These are phyloP conservation scores for Ormyrus labotus DNA, from an alignment of 2,888 invertebrate genomes.

Conservation along the genomic window DNA sequence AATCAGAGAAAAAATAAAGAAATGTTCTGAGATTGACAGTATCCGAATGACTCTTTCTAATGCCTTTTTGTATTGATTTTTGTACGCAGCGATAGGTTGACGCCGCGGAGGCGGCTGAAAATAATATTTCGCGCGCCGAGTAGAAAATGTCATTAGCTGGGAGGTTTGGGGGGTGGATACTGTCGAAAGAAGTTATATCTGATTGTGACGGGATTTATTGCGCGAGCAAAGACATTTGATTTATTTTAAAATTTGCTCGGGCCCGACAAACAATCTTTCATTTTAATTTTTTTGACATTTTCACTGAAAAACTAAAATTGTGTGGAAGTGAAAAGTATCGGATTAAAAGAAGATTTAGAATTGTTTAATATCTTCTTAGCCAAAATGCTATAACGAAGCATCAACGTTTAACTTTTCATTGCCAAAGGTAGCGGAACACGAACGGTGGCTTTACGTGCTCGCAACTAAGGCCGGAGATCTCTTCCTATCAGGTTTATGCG, in stretches of 20 bases:
- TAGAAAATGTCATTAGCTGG: slow-evolving; percentile 27
- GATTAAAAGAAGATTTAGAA: too few species aligned
- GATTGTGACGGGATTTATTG: slow-evolving; percentile 12
- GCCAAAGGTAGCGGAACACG: too few species aligned
- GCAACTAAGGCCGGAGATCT: slow-evolving; percentile 13
- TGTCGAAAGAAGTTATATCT: background rate
- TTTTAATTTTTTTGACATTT: too few species aligned
- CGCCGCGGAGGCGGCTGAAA: slow-evolving; percentile 8
- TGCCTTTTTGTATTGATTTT: slow-evolving; percentile 45
- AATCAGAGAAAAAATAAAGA: background rate
- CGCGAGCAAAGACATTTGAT: background rate
- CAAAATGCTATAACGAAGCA: too few species aligned
- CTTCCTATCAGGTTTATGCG: slow-evolving; percentile 61
- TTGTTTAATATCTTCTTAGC: too few species aligned
- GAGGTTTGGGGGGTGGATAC: background rate
- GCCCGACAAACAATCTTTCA: too few species aligned
- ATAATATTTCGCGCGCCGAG: slow-evolving; percentile 29
- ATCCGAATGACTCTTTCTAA: slow-evolving; percentile 31
- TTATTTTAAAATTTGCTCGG: background rate
- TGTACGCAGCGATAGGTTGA: slow-evolving; percentile 5
- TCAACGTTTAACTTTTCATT: too few species aligned
- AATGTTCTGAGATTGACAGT: slow-evolving; percentile 53
- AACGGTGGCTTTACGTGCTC: too few species aligned
- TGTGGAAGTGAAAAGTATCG: too few species aligned
- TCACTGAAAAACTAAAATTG: too few species aligned